Evolutionary conservation across 2,113 vertebrate genomes (phyloP).

Genomic region (Eublepharis macularius): DNA sequence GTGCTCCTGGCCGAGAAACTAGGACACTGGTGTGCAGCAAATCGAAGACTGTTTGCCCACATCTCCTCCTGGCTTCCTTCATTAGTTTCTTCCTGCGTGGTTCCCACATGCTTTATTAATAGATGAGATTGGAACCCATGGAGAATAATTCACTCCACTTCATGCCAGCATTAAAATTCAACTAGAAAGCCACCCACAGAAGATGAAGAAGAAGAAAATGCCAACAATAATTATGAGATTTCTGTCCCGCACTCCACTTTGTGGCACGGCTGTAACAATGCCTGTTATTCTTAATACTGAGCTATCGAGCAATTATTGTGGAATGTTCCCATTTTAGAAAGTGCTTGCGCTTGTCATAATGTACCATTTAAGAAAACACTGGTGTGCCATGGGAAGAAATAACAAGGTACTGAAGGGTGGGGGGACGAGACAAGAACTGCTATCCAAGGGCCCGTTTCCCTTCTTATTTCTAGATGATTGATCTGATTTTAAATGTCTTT

Average conservation of each 20-base stretch:
- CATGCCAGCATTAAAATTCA: slow-evolving; percentile 35
- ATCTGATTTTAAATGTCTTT: background rate
- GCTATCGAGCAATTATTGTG: slow-evolving; percentile 26
- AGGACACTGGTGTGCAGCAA: slow-evolving; percentile 12
- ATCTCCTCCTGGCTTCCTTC: background rate
- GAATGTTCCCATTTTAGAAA: slow-evolving; percentile 31
- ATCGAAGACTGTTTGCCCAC: background rate
- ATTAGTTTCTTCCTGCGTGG: background rate
- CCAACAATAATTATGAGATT: slow-evolving; percentile 15
- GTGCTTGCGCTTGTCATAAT: slow-evolving; percentile 6
- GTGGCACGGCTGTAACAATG: slow-evolving; percentile 19
- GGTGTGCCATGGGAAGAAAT: background rate
- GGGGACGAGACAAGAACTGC: background rate
- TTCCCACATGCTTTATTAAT: slow-evolving; percentile 18
- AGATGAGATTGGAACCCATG: slow-evolving; percentile 6
- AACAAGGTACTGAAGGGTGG: background rate
- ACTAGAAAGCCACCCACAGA: background rate
- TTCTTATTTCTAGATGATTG: background rate
- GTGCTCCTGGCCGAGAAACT: slow-evolving; percentile 29
- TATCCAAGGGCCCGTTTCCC: background rate
- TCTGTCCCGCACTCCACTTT: background rate
- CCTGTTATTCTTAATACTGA: slow-evolving; percentile 24
- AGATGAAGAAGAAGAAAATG: background rate
- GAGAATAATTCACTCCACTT: slow-evolving; percentile 10
- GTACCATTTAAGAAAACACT: background rate